phyloP scores from a whole-genome alignment of 1,140 invertebrate genomes.

The Drosophila varians region DNA sequence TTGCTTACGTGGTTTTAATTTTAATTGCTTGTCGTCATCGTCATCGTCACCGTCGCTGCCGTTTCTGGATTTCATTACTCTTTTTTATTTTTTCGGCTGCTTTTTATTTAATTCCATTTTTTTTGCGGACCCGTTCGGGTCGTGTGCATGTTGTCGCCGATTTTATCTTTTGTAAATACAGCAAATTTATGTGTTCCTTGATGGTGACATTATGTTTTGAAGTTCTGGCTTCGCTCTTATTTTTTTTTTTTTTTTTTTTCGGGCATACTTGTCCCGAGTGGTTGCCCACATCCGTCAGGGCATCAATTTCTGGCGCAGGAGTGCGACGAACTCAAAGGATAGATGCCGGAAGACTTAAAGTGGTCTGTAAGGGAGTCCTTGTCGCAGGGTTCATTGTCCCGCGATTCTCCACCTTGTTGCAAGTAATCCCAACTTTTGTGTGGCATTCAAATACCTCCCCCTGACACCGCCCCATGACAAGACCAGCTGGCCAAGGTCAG shows the following conservation, averaged over 20 bases:
- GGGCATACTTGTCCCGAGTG: conserved; percentile 33
- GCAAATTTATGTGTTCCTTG: conserved; percentile 79
- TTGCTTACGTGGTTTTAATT: conserved; percentile 80
- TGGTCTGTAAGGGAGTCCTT: conserved; percentile 2
- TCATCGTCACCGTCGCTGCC: conserved; percentile 45
- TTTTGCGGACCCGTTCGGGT: conserved; percentile 28
- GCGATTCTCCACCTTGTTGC: neutral
- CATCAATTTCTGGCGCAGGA: conserved; percentile 9
- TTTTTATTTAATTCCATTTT: conserved; percentile 2
- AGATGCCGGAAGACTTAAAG: conserved; percentile 33
- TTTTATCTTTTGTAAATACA: conserved; percentile 83
- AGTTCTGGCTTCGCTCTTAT: conserved; percentile 19
- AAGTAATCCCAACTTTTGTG: neutral
- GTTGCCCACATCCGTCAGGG: conserved; percentile 20
- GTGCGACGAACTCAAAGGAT: conserved; percentile 37
- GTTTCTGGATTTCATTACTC: conserved; percentile 11
- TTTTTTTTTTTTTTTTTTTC: conserved; percentile 10
- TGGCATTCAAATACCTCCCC: neutral
- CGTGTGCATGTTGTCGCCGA: conserved; percentile 70
- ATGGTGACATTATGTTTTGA: conserved; percentile 72
- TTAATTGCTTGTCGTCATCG: conserved; percentile 76
- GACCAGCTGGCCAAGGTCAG: conserved; percentile 64
- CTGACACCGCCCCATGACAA: conserved; percentile 7
- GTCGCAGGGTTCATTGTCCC: neutral
- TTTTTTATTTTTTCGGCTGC: conserved; percentile 11